Percentiles rank a stretch among this genome's conserved stretches.
Evolutionary conservation across 2,113 vertebrate species (phyloP).

Genomic region (Tachuris rubrigastra): DNA sequence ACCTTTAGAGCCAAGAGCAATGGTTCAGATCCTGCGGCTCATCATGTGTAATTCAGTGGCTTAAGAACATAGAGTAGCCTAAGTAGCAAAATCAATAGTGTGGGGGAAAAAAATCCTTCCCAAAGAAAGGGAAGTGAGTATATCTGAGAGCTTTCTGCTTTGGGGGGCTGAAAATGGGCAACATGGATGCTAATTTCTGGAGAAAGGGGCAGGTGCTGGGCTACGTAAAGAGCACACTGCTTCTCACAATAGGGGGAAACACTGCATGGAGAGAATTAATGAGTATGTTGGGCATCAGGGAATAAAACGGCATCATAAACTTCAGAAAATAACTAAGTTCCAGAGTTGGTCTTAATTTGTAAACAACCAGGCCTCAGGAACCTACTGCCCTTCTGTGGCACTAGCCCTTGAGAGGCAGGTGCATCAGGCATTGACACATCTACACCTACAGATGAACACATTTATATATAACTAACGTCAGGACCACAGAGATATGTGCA

Average conservation of each 20-base stretch:
- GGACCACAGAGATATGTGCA: not conserved
- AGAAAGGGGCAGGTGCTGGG: constrained; percentile 55
- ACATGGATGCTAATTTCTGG: constrained; percentile 37
- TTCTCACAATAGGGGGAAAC: constrained; percentile 35
- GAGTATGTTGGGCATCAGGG: constrained; percentile 24
- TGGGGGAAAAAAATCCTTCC: not conserved
- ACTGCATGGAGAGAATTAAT: constrained; percentile 48
- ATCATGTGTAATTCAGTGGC: not conserved
- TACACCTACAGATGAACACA: not conserved
- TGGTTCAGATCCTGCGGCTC: not conserved
- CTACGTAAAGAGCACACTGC: constrained; percentile 33
- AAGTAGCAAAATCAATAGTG: not conserved
- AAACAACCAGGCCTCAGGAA: not conserved
- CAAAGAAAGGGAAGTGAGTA: constrained; percentile 12
- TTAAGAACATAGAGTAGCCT: not conserved
- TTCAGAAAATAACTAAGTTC: constrained; percentile 45
- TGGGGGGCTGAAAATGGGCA: constrained; percentile 59
- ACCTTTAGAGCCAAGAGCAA: not conserved
- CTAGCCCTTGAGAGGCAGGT: not conserved
- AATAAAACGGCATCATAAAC: constrained; percentile 65
- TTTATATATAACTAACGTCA: not conserved
- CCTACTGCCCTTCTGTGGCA: not conserved
- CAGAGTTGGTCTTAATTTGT: not conserved
- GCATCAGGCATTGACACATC: not conserved
- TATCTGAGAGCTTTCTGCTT: constrained; percentile 47